phyloP scores from a whole-genome alignment of 2,888 invertebrate species.

The Deroplatys truncata region DNA sequence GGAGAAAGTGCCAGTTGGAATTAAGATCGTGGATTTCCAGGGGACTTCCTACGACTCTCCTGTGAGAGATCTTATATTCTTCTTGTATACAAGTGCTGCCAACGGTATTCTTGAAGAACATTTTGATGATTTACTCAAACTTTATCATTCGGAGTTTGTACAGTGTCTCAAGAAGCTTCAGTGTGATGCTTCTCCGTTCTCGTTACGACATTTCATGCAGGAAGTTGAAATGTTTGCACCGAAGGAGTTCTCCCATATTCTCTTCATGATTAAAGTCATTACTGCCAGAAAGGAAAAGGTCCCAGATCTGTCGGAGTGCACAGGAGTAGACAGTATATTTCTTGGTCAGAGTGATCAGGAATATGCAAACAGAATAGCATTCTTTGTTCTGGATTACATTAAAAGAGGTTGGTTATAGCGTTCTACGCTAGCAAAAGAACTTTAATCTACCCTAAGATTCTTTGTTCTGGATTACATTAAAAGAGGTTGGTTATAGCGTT shows the following conservation, averaged over 20 bases:
- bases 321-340: neutral
- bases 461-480: constrained; percentile 4
- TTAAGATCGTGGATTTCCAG: constrained; percentile 59
- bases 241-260: constrained; percentile 47
- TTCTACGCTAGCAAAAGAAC: neutral
- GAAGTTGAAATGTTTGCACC: constrained; percentile 47
- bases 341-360: neutral
- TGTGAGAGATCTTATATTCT: constrained; percentile 53
- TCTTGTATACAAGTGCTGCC: constrained; percentile 52
- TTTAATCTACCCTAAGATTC: no score
- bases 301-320: neutral
- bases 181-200: constrained; percentile 41
- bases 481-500: constrained; percentile 8
- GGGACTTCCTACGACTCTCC: constrained; percentile 51
- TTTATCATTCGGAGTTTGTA: constrained; percentile 52
- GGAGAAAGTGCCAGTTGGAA: constrained; percentile 43
- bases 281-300: constrained; percentile 32
- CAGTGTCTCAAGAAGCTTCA: constrained; percentile 43
- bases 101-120: constrained; percentile 45
- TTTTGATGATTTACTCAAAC: constrained; percentile 48
- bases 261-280: constrained; percentile 50
- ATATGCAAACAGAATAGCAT: neutral
- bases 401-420: constrained; percentile 11
- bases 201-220: constrained; percentile 44
- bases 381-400: constrained; percentile 5